Conservation (phyloP, 2,113 vertebrate species). For the Nothobranchius kuhntae region DNA sequence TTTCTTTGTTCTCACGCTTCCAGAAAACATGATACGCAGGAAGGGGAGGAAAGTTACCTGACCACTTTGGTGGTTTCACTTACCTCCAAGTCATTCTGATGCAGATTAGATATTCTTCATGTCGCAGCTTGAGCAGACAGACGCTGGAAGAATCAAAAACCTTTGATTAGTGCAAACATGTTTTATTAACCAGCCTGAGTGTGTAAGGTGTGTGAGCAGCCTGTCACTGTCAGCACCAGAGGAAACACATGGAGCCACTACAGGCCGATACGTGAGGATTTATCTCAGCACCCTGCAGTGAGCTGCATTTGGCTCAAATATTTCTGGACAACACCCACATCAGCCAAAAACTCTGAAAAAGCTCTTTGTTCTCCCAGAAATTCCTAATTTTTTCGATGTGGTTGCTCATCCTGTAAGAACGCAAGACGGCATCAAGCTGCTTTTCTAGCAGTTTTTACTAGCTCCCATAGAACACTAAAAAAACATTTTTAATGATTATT, state of each 20-base stretch:
- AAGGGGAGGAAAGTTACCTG: conserved; percentile 31
- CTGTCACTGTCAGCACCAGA: conserved; percentile 12
- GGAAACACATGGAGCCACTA: conserved; percentile 3
- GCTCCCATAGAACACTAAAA: no score
- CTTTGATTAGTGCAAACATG: conserved; percentile 2
- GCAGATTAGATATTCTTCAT: conserved; percentile 5
- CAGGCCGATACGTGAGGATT: conserved; percentile 6
- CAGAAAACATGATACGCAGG: conserved; percentile 30
- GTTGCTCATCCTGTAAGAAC: no score
- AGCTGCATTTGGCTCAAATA: neutral
- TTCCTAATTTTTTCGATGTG: no score
- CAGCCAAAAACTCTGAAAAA: neutral
- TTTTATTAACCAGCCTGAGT: conserved; percentile 28
- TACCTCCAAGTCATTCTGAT: neutral
- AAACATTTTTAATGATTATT: no score
- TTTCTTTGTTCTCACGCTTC: conserved; percentile 28
- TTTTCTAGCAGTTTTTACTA: no score
- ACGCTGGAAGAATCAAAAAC: conserved; percentile 6
- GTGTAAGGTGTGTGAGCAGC: neutral
- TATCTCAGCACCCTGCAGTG: neutral
- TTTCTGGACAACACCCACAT: no score
- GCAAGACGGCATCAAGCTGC: no score
- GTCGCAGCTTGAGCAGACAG: neutral
- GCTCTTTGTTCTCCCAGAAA: no score
- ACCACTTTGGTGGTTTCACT: conserved; percentile 7